Percentiles rank a stretch among this genome's conserved stretches.
Evolutionary conservation across 2,888 invertebrate genomes (phyloP).

Genomic region (Protophormia terraenovae): DNA sequence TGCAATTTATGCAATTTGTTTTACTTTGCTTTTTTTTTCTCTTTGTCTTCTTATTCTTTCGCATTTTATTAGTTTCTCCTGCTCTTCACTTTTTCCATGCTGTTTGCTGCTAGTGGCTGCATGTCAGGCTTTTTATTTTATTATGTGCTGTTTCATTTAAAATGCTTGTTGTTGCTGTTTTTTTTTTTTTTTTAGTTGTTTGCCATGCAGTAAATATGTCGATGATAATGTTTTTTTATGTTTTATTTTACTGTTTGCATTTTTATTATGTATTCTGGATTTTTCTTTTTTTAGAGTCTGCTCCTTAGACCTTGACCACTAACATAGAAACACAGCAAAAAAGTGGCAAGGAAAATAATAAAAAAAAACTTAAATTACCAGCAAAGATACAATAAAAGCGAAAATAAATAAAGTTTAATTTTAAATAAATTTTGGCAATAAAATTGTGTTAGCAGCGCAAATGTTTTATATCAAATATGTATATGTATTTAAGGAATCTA

Average conservation of each 20-base stretch:
- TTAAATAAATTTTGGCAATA: slow-evolving; percentile 1
- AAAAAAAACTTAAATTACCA: slow-evolving; percentile 33
- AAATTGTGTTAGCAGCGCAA: not conserved
- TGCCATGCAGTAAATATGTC: slow-evolving; percentile 12
- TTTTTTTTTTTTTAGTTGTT: slow-evolving; percentile 7
- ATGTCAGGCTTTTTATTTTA: slow-evolving; percentile 61
- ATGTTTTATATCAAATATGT: not conserved
- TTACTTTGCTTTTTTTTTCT: slow-evolving; percentile 69
- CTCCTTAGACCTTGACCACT: slow-evolving; percentile 81
- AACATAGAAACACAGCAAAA: slow-evolving; percentile 75
- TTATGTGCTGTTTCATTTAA: slow-evolving; percentile 60
- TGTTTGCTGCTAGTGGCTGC: too few species aligned
- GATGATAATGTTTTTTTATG: slow-evolving; percentile 19
- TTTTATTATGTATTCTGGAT: slow-evolving; percentile 72
- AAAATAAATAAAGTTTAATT: slow-evolving; percentile 22
- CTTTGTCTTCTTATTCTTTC: too few species aligned
- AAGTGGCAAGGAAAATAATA: too few species aligned
- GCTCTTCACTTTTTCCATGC: slow-evolving; percentile 51
- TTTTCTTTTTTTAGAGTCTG: slow-evolving; percentile 65
- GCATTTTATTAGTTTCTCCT: slow-evolving; percentile 66
- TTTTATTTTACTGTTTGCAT: slow-evolving; percentile 52
- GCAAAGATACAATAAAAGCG: slow-evolving; percentile 11
- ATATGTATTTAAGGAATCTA: not conserved
- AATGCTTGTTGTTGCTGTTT: slow-evolving; percentile 18
- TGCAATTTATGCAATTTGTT: slow-evolving; percentile 65